Evolutionary conservation across 2,888 invertebrate species (phyloP).

Genomic region (Toxonevra muliebris): DNA sequence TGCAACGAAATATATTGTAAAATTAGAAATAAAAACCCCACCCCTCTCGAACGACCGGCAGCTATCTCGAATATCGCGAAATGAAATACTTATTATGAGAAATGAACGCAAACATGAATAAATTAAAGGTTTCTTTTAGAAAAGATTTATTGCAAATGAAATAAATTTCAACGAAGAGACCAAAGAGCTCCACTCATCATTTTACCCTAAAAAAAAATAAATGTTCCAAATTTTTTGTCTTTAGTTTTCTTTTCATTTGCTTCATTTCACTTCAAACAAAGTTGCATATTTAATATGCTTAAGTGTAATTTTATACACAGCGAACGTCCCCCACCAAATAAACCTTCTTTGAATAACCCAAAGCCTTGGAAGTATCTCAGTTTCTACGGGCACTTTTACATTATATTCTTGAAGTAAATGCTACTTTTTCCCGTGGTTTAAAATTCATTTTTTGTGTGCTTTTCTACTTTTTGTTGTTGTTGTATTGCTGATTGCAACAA

Average conservation of each 20-base stretch:
- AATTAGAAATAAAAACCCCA: no score
- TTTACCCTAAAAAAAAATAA: neutral
- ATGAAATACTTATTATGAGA: no score
- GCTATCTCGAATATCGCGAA: no score
- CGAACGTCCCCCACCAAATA: neutral
- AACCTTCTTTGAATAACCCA: neutral
- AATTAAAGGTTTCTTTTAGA: slow-evolving; percentile 11
- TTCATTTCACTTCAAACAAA: neutral
- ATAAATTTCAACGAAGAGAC: neutral
- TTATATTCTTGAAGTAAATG: neutral
- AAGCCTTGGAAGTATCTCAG: neutral
- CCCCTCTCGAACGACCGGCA: no score
- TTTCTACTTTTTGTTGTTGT: neutral
- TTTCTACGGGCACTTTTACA: no score
- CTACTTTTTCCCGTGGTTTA: neutral
- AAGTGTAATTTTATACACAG: slow-evolving; percentile 11
- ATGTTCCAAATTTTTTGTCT: neutral
- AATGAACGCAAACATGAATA: slow-evolving; percentile 3
- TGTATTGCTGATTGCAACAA: neutral
- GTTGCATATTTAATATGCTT: slow-evolving; percentile 17
- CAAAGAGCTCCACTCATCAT: neutral
- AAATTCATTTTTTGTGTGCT: neutral
- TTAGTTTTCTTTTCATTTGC: neutral
- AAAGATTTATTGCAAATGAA: slow-evolving; percentile 8
- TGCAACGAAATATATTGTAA: neutral